Evolutionary conservation across 2,113 vertebrate genomes (phyloP).

Genomic region (Carassius gibelio): DNA sequence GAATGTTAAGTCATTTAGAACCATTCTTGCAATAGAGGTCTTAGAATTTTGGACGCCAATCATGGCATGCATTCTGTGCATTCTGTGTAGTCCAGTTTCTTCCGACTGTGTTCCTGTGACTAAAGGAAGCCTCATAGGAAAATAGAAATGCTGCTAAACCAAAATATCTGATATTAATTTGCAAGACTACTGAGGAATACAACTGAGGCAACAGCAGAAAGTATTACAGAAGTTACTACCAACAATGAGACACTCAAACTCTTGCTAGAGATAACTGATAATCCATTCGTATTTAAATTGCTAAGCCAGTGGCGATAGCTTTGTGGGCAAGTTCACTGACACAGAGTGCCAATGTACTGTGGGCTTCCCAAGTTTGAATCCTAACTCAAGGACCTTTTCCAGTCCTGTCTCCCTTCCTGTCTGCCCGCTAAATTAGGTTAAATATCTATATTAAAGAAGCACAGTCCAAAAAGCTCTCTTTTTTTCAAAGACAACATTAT

Average conservation of each 20-base stretch:
- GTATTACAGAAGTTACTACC: not conserved
- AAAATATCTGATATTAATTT: not conserved
- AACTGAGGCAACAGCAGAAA: not conserved
- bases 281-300: not conserved
- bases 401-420: too few species aligned
- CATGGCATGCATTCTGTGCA: not conserved
- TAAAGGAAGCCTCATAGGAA: not conserved
- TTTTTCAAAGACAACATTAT: not conserved
- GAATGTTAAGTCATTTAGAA: not conserved
- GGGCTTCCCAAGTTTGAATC: too few species aligned
- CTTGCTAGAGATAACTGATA: too few species aligned
- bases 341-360: too few species aligned
- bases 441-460: too few species aligned
- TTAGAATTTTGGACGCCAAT: not conserved
- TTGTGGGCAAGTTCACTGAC: too few species aligned
- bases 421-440: too few species aligned
- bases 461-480: too few species aligned
- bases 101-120: not conserved
- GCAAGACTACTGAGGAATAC: not conserved
- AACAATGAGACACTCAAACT: not conserved
- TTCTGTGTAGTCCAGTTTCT: not conserved
- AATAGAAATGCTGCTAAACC: not conserved
- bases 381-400: too few species aligned
- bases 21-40: not conserved
- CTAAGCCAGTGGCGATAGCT: too few species aligned